Evolutionary conservation across 2,888 invertebrate species (phyloP), one percentile per base, ranked within the genome.

Genomic region (Perizoma affinitatum): DNA sequence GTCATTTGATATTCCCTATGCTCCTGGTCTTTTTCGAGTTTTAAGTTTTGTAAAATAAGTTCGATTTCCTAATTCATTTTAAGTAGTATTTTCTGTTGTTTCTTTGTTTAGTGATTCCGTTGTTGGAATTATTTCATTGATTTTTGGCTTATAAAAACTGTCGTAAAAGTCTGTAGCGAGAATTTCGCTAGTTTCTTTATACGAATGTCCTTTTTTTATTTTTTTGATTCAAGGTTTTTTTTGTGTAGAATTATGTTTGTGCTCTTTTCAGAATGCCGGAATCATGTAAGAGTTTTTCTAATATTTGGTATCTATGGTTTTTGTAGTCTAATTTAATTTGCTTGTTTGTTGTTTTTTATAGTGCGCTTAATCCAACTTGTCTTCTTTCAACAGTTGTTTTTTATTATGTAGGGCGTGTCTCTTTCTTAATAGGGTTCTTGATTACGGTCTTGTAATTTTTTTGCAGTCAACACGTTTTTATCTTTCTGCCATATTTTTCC

Each of bases 391-490:
- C 8, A 43, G 11, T 9, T 43, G 36, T 11, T 49, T 48, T 43
- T 42, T 55, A 5, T 49, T 55, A 44, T 55, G 47, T 36, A 55
- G 49, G 8, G 11, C 38, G n/a, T 55, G 48, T 44, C 55, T 35
- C 11, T 49, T 46, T 7, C 11, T 34, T 5, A 54, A 38, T n/a
- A 55, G n/a, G 3, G 8, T 36, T 55, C 38, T 55, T 49, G 48
- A 22, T 49, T 22, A 22, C 22, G 22, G 22, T 22, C 22, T 22
- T 1, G 22, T 22, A 2, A 22, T 2, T 2, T 22, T 2, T 22
- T 22, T 22, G 22, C 22, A 22, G 22, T 22, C 22, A 22, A 22
- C 22, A 22, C 22, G 22, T 22, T 22, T 22, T 2, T 22, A 3
- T 22, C 22, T 22, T 22, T 1, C 22, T 22, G 22, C 22, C 3